Conservation (phyloP, 2,888 invertebrate species). For the Heliconius aoede region DNA sequence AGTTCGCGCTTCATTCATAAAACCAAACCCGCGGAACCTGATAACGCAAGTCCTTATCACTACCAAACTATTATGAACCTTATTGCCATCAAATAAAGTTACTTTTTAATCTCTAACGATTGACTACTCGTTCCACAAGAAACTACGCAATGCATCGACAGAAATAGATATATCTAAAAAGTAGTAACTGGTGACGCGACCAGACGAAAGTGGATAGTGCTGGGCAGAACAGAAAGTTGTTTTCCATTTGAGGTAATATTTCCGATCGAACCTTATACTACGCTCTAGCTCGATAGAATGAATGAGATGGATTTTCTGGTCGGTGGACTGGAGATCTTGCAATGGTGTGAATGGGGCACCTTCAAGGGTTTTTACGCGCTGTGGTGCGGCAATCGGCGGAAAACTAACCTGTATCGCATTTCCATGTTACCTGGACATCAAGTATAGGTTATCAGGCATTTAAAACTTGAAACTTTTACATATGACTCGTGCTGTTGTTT, state of each 20-base stretch:
- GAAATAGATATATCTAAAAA: constrained; percentile 78
- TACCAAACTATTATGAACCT: constrained; percentile 57
- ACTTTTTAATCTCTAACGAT: constrained; percentile 47
- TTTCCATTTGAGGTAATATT: constrained; percentile 73
- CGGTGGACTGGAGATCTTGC: constrained; percentile 78
- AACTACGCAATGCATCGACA: constrained; percentile 57
- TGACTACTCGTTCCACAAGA: constrained; percentile 35
- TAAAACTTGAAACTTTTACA: constrained; percentile 39
- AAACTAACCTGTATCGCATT: constrained; percentile 58
- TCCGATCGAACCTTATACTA: constrained; percentile 67
- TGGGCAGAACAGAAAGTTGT: constrained; percentile 76
- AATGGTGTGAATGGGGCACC: constrained; percentile 71
- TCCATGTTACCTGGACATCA: constrained; percentile 55
- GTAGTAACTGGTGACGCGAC: constrained; percentile 71
- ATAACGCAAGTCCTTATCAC: constrained; percentile 55
- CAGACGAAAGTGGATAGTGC: constrained; percentile 80
- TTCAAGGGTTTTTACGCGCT: constrained; percentile 51
- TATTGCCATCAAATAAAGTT: constrained; percentile 54
- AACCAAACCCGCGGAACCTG: constrained; percentile 56
- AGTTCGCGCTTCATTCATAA: constrained; percentile 83
- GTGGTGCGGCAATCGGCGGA: constrained; percentile 53
- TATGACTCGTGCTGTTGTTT: constrained; percentile 15
- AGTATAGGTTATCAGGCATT: constrained; percentile 46
- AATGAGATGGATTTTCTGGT: constrained; percentile 79
- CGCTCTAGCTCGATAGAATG: constrained; percentile 79